phyloP scores from a whole-genome alignment of 1,140 invertebrate genomes.

The Chironomus tepperi region DNA sequence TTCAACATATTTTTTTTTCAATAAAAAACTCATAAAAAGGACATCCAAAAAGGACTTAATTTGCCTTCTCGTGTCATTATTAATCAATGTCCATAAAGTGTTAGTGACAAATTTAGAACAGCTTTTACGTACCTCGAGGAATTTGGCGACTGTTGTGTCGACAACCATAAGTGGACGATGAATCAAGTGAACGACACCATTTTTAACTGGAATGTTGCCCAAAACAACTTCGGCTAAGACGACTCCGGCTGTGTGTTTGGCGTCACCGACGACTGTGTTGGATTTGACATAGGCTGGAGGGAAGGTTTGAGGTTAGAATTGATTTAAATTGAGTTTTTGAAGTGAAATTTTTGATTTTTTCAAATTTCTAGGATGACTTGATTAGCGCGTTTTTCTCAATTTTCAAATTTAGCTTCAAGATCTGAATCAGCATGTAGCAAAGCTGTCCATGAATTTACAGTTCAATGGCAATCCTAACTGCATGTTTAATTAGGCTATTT shows the following conservation, averaged over 20 bases:
- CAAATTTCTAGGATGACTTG: not conserved
- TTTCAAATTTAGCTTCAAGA: no score
- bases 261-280: conserved; percentile 69
- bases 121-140: conserved; percentile 62
- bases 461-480: no score
- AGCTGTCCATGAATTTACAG: no score
- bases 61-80: no score
- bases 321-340: not conserved
- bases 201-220: conserved; percentile 86
- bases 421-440: no score
- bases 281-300: conserved; percentile 75
- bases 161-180: conserved; percentile 83
- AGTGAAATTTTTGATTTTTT: no score
- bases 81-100: no score
- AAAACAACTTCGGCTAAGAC: conserved; percentile 78
- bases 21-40: no score
- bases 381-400: no score
- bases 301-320: conserved; percentile 25
- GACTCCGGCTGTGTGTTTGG: conserved; percentile 65
- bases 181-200: conserved; percentile 87
- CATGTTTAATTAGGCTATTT: no score
- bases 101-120: not conserved
- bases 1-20: no score
- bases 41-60: no score
- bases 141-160: conserved; percentile 72